These are phyloP conservation scores for Mactromeris polynyma DNA, from an alignment of 2,888 invertebrate genomes.

Conservation along the genomic window DNA sequence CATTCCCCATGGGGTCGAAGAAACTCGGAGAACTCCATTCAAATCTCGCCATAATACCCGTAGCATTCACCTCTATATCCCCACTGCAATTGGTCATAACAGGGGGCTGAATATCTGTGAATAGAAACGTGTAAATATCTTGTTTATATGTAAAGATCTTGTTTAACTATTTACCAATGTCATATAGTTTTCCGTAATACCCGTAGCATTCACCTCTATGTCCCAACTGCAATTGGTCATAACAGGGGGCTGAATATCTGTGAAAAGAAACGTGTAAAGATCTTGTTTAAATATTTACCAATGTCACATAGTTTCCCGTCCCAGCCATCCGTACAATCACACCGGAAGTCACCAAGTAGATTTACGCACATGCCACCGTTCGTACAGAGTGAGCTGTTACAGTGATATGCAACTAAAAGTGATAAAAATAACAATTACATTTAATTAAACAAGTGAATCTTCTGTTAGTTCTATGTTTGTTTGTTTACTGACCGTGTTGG, in stretches of 20 bases:
- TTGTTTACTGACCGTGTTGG: no score
- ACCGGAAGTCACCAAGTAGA: slow-evolving; percentile 49
- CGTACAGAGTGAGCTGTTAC: slow-evolving; percentile 53
- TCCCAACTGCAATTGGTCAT: slow-evolving; percentile 54
- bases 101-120: slow-evolving; percentile 73
- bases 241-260: slow-evolving; percentile 67
- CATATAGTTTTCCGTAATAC: no score
- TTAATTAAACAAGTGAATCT: no score
- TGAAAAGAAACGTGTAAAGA: not conserved
- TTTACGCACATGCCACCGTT: slow-evolving; percentile 58
- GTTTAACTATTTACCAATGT: no score
- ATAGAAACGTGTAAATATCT: not conserved
- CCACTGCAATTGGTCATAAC: slow-evolving; percentile 53
- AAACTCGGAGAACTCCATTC: slow-evolving; percentile 70
- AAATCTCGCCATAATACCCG: slow-evolving; percentile 30
- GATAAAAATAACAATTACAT: no score
- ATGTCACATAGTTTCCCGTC: slow-evolving; percentile 56
- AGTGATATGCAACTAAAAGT: slow-evolving; percentile 50
- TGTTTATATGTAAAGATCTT: not conserved
- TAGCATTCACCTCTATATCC: slow-evolving; percentile 42
- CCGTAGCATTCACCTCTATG: slow-evolving; percentile 38
- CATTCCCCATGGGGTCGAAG: slow-evolving; percentile 61
- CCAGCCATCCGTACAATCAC: slow-evolving; percentile 57
- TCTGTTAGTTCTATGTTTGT: no score
- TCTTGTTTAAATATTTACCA: no score